Conservation (phyloP, 2,113 vertebrate species). For the Phrynosoma blainvillii region DNA sequence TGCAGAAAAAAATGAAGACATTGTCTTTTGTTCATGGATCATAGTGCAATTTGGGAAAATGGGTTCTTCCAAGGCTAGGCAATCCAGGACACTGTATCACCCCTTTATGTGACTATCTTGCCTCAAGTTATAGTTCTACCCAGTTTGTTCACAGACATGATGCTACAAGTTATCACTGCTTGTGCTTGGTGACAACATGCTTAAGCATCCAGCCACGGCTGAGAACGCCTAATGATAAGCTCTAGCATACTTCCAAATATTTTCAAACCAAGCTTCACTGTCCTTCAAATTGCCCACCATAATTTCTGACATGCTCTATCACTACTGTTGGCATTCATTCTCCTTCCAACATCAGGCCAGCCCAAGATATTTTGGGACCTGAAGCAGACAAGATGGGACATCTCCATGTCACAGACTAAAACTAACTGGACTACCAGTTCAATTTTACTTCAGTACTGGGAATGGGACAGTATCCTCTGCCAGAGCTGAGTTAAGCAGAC, state of each 20-base stretch:
- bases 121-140: neutral
- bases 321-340: neutral
- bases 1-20: slow-evolving; percentile 15
- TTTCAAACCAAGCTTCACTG: neutral
- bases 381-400: too few species aligned
- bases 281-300: neutral
- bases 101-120: neutral
- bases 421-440: neutral
- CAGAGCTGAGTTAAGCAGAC: neutral
- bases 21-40: neutral
- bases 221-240: neutral
- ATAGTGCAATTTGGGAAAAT: neutral
- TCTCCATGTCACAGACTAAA: neutral
- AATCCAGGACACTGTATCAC: neutral
- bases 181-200: neutral
- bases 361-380: neutral
- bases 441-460: neutral
- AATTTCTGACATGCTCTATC: neutral
- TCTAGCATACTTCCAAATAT: neutral
- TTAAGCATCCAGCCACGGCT: neutral
- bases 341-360: neutral
- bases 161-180: neutral
- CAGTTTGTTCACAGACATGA: neutral
- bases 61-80: neutral
- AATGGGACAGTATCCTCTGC: too few species aligned